Evolutionary conservation across 2,888 invertebrate genomes (phyloP), one percentile per base, ranked within the genome.

Genomic region (Endomychus coccineus): DNA sequence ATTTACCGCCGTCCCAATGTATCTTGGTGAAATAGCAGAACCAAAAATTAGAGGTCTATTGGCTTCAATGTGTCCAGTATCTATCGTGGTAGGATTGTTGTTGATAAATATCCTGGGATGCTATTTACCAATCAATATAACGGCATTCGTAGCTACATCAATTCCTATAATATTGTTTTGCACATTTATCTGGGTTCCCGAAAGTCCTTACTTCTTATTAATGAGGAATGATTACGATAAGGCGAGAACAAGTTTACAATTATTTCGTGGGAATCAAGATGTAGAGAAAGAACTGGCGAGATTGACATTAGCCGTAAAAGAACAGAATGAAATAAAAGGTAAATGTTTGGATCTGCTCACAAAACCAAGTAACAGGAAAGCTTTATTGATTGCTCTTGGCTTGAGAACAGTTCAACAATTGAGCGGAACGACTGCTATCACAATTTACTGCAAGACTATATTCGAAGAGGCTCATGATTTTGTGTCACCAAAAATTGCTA

Each of bases 351-450:
- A 77, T 53, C 59, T 78, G 17, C 54, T 78, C 36, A 64, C 66
- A 13, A 70, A 71, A 47, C 68, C 68, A 21, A 71, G 71, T 1
- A 76, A 77, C 52, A 69, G 74, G 44, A 75, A 74, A 61, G 82
- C 81, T 1, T 63, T 81, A 49, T 66, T 74, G 49, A 74, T 83
- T 34, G 71, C 74, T 16, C 59, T 79, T 14, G 73, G 75, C 7
- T 63, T 83, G 5, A 66, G 73, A 56, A 57, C 69, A 3, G 64
- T 73, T 13, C 75, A 75, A 39, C 64, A 65, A 42, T 51, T 78
- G 15, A 75, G 75, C 47, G 79, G 79, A 2, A 74, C 75, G 33
- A 76, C 75, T 16, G 77, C 77, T 0, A 70, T 79, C 2, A 71
- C 76, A 0, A 74, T 77, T 4, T 78, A 78, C 51, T 73, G 76